phyloP scores from a whole-genome alignment of 2,797 vertebrate species.

The Chaetophractus vellerosus region DNA sequence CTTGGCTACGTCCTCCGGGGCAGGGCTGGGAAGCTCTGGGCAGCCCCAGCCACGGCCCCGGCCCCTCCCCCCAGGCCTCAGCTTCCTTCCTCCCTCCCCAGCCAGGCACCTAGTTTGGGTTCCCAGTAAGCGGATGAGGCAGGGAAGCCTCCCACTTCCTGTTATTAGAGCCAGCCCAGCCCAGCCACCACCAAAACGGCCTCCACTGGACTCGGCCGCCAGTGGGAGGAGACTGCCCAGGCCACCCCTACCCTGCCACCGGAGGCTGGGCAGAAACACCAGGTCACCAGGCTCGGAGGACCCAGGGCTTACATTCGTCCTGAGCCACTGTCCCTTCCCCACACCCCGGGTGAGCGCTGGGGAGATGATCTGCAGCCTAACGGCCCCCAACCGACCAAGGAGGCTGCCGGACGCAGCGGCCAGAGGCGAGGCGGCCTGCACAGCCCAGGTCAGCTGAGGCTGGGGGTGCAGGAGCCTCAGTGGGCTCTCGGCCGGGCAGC shows the following conservation, averaged over 20 bases:
- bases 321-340: not conserved
- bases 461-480: not conserved
- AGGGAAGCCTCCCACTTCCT: slow-evolving; percentile 90
- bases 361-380: not conserved
- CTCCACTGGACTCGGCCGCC: slow-evolving; percentile 66
- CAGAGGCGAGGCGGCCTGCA: not conserved
- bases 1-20: not conserved
- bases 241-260: not conserved
- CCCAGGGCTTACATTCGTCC: not conserved
- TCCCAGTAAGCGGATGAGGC: slow-evolving; percentile 85
- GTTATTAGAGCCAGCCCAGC: slow-evolving; percentile 86
- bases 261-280: slow-evolving; percentile 16
- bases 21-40: slow-evolving; percentile 45
- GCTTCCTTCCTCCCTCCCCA: slow-evolving; percentile 81
- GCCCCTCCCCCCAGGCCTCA: slow-evolving; percentile 69
- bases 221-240: not conserved
- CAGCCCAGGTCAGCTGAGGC: not conserved
- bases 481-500: not conserved
- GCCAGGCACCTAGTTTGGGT: slow-evolving; percentile 81
- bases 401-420: slow-evolving; percentile 19
- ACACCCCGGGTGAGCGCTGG: not conserved
- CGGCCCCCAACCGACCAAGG: slow-evolving; percentile 34
- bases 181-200: slow-evolving; percentile 65
- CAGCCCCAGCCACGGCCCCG: slow-evolving; percentile 14
- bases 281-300: slow-evolving; percentile 13